Evolutionary conservation across 2,797 vertebrate species (phyloP), one percentile per base, ranked within the genome.

Genomic region (Huso huso): DNA sequence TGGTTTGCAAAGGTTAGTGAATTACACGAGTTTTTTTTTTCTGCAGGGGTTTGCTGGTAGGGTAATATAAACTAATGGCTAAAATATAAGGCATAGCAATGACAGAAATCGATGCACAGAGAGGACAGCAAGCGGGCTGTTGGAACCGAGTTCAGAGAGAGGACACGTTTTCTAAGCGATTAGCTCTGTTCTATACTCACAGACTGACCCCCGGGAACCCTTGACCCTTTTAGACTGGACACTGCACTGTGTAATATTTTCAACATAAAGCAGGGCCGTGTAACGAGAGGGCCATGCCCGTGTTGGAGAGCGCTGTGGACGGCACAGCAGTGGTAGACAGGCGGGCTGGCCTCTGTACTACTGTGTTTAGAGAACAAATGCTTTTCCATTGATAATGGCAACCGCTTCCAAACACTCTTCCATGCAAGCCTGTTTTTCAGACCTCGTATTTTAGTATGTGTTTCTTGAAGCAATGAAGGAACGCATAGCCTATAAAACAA

Each of bases 121-220:
- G 72, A 60, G 73, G 68, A 66, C 78, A 76, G 74, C 71, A 76
- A 37, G 37, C 37, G 77, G 71, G 75, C 78, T 37, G 76, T 78
- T 75, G 74, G 73, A 77, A 75, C 5, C 78, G 91, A 76, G 95
- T 96, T 98, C 95, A 97, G 80, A 76, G 84, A 91, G 86, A 84
- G 96, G 95, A 89, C 96, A 98, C 83, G 83, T 87, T 92, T 93
- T 88, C 90, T 96, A 87, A 91, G 90, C 90, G 90, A 95, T 95
- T 92, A 93, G 93, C 87, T 89, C 88, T 81, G 86, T 87, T 92
- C 91, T 88, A 81, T 87, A 92, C 89, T 83, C 91, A 81, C 79
- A 90, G 90, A 89, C 77, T 95, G 95, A 96, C 93, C 93, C 87
- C 86, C 78, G 82, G 79, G 82, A 84, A 86, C 86, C 88, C 93